Conservation (phyloP, 2,797 vertebrate genomes). For the Tragelaphus eurycerus region DNA sequence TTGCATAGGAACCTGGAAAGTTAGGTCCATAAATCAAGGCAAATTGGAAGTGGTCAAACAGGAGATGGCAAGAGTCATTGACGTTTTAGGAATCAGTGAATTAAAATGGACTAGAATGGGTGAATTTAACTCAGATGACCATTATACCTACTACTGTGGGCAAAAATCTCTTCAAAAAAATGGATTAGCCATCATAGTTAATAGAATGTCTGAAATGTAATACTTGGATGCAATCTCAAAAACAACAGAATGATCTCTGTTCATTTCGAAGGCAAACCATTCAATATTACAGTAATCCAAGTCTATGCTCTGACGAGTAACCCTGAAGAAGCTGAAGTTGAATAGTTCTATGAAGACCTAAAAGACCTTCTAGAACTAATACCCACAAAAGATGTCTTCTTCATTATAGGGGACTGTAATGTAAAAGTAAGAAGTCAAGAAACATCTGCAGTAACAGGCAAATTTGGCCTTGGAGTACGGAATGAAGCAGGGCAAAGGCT, state of each 20-base stretch:
- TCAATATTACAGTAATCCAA: background rate
- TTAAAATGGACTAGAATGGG: background rate
- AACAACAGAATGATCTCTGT: background rate
- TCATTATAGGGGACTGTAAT: background rate
- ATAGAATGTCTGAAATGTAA: background rate
- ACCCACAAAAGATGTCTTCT: background rate
- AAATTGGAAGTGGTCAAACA: background rate
- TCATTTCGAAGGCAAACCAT: background rate
- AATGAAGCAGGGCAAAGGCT: background rate
- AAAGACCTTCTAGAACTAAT: background rate
- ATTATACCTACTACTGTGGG: background rate
- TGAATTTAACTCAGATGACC: background rate
- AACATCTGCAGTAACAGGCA: background rate
- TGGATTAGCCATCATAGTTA: background rate
- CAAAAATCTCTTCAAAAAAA: background rate
- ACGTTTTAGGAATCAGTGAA: too few species aligned
- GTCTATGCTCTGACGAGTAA: background rate
- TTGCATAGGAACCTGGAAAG: background rate
- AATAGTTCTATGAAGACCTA: background rate
- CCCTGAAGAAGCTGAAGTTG: background rate
- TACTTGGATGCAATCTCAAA: background rate
- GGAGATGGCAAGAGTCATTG: background rate
- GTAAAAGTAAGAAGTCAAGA: background rate
- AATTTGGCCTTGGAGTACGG: background rate
- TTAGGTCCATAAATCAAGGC: background rate